Evolutionary conservation across 2,113 vertebrate genomes (phyloP), one percentile per base, ranked within the genome.

Genomic region (Sylvia atricapilla): DNA sequence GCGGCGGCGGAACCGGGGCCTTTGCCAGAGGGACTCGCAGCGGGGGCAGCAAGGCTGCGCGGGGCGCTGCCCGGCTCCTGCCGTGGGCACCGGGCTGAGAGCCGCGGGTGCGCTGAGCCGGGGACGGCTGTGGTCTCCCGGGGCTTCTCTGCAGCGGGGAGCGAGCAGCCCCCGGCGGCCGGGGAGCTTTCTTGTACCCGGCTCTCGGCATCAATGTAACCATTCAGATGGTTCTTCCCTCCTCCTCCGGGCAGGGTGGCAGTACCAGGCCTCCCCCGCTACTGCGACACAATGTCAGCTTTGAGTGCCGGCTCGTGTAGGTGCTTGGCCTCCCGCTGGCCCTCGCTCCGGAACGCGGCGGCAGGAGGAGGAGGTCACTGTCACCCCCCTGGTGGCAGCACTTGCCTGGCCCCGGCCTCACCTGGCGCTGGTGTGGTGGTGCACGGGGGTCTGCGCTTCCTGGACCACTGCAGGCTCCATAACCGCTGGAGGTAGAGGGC

Each of bases 201-300:
- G 83, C 72, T 39, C 41, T 87, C 24, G 2, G 80, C 91, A 97
- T 97, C 97, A 97, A 96, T 97, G 95, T 97, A 31, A 47, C 95
- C 68, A 95, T 97, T 97, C 96, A 97, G 87, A 82, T 24, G 67
- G 73, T 76, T 92, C 86, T 93, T 53, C 82, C 88, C 95, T 67
- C 95, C 94, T 88, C 94, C 96, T 84, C 68, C 7, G 39, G 77
- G 91, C 96, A 93, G 97, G 90, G 82, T 97, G 97, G 97, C 95
- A 87, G 95, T 97, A 86, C 97, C 97, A 97, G 96, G 96, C 96
- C 96, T 85, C 84, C 84, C 66, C 77, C 21, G 64, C 79, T 55
- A 79, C 90, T 33, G 59, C 2, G 6, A 81, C 95, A 97, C 96
- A 97, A 97, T 96, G 95, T 95, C 74, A 74, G 94, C 96, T 96